Evolutionary conservation across 2,888 invertebrate species (phyloP).

Genomic region (Cantharis nigra): DNA sequence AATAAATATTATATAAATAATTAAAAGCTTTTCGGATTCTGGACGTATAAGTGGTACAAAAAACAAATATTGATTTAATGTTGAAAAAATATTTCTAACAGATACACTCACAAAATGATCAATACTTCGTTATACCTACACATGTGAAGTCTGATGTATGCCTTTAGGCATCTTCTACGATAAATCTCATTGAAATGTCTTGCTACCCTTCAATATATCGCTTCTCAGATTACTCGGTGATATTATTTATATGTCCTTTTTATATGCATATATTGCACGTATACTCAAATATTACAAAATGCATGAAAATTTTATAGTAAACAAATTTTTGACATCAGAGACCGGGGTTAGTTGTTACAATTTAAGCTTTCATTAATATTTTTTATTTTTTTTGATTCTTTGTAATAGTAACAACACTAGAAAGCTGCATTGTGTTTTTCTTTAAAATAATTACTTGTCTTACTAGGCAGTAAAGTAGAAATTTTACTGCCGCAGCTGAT

Average conservation of each 20-base stretch:
- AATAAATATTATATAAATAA: not conserved
- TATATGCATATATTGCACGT: not conserved
- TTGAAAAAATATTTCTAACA: not conserved
- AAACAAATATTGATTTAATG: not conserved
- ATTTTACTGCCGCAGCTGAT: too few species aligned
- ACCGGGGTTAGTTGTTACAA: too few species aligned
- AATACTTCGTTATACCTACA: not conserved
- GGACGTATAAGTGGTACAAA: too few species aligned
- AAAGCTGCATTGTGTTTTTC: too few species aligned
- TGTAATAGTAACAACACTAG: too few species aligned
- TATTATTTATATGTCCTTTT: not conserved
- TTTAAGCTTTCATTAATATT: too few species aligned
- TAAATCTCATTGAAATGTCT: not conserved
- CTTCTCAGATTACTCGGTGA: not conserved
- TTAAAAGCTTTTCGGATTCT: not conserved
- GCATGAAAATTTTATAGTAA: not conserved
- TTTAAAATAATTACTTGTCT: too few species aligned
- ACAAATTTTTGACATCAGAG: not conserved
- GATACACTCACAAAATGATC: not conserved
- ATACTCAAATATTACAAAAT: not conserved
- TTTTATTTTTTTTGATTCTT: too few species aligned
- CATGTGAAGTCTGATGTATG: not conserved
- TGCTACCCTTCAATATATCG: not conserved
- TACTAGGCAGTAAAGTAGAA: too few species aligned
- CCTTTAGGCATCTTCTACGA: not conserved